Base-by-base conservation (phyloP, 2,888 invertebrate species). In the Cephus runcator region DNA sequence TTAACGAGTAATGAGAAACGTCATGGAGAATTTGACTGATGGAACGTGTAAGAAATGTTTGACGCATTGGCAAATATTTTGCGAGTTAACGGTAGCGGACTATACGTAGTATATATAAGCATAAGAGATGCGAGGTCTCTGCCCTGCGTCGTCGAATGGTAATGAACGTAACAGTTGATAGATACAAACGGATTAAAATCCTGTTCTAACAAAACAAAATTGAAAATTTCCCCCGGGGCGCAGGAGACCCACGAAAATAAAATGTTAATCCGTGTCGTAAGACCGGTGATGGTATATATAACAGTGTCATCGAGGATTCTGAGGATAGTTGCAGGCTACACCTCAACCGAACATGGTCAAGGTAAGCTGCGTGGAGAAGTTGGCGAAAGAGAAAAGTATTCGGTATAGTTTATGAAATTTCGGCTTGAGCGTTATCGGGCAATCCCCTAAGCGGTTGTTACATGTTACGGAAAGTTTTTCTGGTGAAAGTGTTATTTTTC, bases 201-300 rank as follows among this genome's bases (percentile, higher is more conserved):
- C 83, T 80, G 83, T 84, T 83, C 80, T 79, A 69, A 83, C 80
- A 77, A 81, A 76, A 79, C 76, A 69, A 77, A 81, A 79, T 82
- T 78, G 79, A 82, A 75, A 83, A 83, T 80, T 77, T 74, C 33
- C 81, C 81, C 83, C 73, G 78, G 75, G 81, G 83, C 82, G 35
- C 80, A 73, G 73, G 69, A 73, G 83, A 79, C 77, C 82, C 79
- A 80, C 83, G 75, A 85, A 86, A 87, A 88, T 87, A 87, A 88
- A 87, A 88, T 82, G 83, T 83, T 79, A 82, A 83, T 85, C 81
- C 79, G 79, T 79, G 85, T 81, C 77, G 87, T 82, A 83, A 85
- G 86, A 86, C 86, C 87, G 85, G 88, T 87, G 84, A 81, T 76
- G 77, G 76, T 87, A 84, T 89, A 88, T 86, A 88, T 74, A 36